These are phyloP conservation scores for Vulpes lagopus DNA, from an alignment of 2,113 vertebrate species.

Conservation along the genomic window DNA sequence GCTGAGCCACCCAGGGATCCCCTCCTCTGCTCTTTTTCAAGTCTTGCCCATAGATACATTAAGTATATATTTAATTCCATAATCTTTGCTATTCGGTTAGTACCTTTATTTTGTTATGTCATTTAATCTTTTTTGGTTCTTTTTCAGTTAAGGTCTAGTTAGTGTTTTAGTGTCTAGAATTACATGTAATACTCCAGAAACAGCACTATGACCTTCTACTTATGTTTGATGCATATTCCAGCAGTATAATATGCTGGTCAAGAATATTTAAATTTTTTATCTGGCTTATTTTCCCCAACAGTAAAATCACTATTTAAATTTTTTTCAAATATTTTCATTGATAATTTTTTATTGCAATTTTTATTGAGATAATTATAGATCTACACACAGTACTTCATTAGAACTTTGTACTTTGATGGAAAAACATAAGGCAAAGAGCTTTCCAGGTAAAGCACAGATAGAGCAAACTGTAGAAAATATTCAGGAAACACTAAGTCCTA, in stretches of 20 bases:
- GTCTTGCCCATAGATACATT: not conserved
- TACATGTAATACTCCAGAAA: not conserved
- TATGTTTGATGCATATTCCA: not conserved
- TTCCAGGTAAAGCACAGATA: not conserved
- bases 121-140: slow-evolving; percentile 42
- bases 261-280: slow-evolving; percentile 42
- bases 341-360: slow-evolving; percentile 47
- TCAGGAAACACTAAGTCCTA: not conserved
- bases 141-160: slow-evolving; percentile 7
- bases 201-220: not conserved
- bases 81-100: slow-evolving; percentile 18
- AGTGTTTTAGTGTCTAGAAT: slow-evolving; percentile 43
- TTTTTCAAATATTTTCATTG: slow-evolving; percentile 19
- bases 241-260: not conserved
- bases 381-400: slow-evolving; percentile 8
- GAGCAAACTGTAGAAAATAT: not conserved
- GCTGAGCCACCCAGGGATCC: too few species aligned
- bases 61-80: not conserved
- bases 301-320: slow-evolving; percentile 18
- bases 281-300: slow-evolving; percentile 52
- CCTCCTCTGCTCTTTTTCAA: not conserved
- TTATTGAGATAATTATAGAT: slow-evolving; percentile 34
- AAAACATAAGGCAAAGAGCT: slow-evolving; percentile 37
- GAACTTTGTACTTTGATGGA: slow-evolving; percentile 45
- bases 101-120: slow-evolving; percentile 10